Evolutionary conservation across 2,888 invertebrate species (phyloP).

Genomic region (Ormyrus nitidulus): DNA sequence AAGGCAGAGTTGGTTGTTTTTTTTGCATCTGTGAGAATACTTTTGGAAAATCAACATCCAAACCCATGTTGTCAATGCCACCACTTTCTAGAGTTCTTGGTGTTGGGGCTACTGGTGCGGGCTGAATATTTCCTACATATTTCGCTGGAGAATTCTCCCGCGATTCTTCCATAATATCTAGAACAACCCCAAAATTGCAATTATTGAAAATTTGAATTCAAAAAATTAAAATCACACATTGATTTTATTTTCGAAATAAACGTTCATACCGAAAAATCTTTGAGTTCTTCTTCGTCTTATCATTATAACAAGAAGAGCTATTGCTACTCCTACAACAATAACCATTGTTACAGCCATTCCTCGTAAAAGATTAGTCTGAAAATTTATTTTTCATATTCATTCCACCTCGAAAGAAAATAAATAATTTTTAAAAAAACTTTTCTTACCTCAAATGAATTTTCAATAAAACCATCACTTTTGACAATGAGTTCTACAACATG

Average conservation of each 20-base stretch:
- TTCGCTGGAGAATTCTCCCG: constrained; percentile 70
- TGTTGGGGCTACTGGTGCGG: constrained; percentile 54
- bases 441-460: constrained; percentile 73
- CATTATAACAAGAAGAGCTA: constrained; percentile 66
- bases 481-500: constrained; percentile 81
- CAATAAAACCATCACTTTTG: constrained; percentile 74
- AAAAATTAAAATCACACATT: constrained; percentile 23
- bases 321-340: constrained; percentile 67
- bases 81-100: constrained; percentile 61
- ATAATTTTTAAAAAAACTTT: too few relatives aligned
- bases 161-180: constrained; percentile 70
- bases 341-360: constrained; percentile 70
- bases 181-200: constrained; percentile 3
- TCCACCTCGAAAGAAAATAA: background rate
- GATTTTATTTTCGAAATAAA: constrained; percentile 4
- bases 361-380: constrained; percentile 69
- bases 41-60: constrained; percentile 81
- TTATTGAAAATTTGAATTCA: constrained; percentile 13
- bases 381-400: constrained; percentile 11
- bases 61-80: constrained; percentile 79
- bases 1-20: constrained; percentile 72
- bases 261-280: constrained; percentile 68
- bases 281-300: constrained; percentile 63
- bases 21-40: constrained; percentile 81
- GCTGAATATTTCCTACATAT: constrained; percentile 63